These are phyloP conservation scores for Hemaris fuciformis DNA, from an alignment of 2,888 invertebrate species.

Conservation along the genomic window DNA sequence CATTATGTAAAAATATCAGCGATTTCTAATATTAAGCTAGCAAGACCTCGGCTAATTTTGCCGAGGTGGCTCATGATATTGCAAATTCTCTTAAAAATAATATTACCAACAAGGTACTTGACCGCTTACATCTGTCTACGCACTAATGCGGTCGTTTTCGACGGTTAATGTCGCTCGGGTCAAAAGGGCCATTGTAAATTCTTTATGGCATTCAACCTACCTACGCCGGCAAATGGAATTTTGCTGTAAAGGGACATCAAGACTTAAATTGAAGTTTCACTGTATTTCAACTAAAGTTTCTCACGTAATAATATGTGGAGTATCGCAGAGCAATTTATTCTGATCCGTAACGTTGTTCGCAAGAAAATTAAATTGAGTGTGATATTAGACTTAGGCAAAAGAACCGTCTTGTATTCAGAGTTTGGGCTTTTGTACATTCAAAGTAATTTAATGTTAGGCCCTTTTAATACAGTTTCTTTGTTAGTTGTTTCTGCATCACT, in stretches of 20 bases:
- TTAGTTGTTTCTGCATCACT: neutral
- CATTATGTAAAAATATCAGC: no score
- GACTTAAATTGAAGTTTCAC: constrained; percentile 29
- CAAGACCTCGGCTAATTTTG: neutral
- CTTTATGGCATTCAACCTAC: constrained; percentile 44
- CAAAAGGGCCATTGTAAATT: constrained; percentile 47
- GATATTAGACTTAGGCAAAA: constrained; percentile 18
- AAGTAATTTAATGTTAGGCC: neutral
- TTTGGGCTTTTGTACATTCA: neutral
- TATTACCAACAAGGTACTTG: neutral
- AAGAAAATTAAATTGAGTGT: constrained; percentile 14
- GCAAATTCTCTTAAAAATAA: constrained; percentile 3
- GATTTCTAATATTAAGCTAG: no score
- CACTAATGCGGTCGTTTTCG: constrained; percentile 36
- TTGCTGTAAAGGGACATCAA: constrained; percentile 45
- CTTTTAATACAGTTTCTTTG: neutral
- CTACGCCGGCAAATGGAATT: constrained; percentile 55
- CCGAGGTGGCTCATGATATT: neutral
- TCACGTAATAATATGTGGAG: neutral
- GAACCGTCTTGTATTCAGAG: neutral
- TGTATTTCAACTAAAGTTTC: constrained; percentile 10
- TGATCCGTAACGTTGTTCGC: constrained; percentile 13
- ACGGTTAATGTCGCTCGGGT: constrained; percentile 40
- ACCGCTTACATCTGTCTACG: constrained; percentile 38
- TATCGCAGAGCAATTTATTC: neutral